Evolutionary conservation across 2,797 vertebrate species (phyloP), one percentile per base, ranked within the genome.

Genomic region (Parauchenoglanis punctatus): DNA sequence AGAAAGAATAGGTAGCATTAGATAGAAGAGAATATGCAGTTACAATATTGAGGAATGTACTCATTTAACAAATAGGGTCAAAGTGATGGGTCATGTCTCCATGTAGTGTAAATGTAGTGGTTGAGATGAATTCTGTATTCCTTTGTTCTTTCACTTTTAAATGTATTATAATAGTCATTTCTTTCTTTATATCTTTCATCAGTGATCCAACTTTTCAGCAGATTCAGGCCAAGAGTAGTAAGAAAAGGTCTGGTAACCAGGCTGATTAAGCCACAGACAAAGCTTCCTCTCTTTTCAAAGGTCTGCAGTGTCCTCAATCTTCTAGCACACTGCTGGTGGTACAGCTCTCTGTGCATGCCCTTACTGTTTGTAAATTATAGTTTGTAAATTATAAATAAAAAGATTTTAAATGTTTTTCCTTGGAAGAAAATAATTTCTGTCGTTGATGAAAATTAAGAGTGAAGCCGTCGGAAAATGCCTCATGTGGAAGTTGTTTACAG

Each of bases 401-500:
- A 20, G 12, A 46, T 40, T 40, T 40, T 40, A 40, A 7, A 52
- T 73, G 31, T 49, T 75, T 65, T 31, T 49, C 10, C 63, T 61
- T 73, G 67, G 83, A 83, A 25, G 8, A 85, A 77, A 83, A 28
- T 2, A 35, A 28, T 75, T 44, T 49, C 49, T 54, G 31, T 18
- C 0, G 0, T 85, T n/a, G 75, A 0, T 80, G 40, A 77, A 84
- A 87, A 81, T 54, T 31, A n/a, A 84, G 54, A 25, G 63, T 20
- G 35, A 63, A 68, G 52, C 23, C 3, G 5, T 11, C 20, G 49
- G 67, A 86, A 56, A 67, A 86, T 31, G 40, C 15, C 15, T 65
- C 61, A 67, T 83, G 65, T 52, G 17, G 40, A 67, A 28, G 54
- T 31, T 23, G 89, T 83, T 84, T 28, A 87, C 83, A 89, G 90